phyloP scores from a whole-genome alignment of 2,888 invertebrate genomes.

The Sinelater perroti region DNA sequence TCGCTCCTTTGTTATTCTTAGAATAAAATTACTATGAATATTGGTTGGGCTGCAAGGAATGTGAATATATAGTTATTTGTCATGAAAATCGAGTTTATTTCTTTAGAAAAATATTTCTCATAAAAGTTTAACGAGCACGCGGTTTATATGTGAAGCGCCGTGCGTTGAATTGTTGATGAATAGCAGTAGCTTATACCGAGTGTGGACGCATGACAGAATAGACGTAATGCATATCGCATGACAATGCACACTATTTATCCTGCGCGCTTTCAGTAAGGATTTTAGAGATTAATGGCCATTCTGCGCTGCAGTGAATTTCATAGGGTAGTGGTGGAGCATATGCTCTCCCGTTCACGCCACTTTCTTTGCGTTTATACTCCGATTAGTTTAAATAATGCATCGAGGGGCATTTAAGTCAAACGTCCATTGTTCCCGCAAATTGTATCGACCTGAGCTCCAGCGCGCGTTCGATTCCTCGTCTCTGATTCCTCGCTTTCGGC shows the following conservation, averaged over 20 bases:
- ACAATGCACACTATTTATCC: conserved; percentile 41
- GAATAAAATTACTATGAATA: too few relatives aligned
- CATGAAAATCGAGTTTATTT: too few relatives aligned
- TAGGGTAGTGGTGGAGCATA: neutral
- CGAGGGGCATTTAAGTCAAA: conserved; percentile 1
- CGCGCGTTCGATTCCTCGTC: conserved; percentile 9
- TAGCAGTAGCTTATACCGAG: conserved; percentile 11
- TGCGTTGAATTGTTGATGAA: conserved; percentile 24
- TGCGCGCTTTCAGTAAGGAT: conserved; percentile 34
- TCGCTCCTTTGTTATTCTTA: too few relatives aligned
- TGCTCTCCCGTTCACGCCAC: neutral
- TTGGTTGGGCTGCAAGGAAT: too few relatives aligned
- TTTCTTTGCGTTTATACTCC: neutral
- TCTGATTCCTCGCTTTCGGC: conserved; percentile 3
- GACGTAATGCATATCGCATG: conserved; percentile 36
- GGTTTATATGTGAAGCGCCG: conserved; percentile 8
- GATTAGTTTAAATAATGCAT: conserved; percentile 7
- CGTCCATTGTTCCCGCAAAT: conserved; percentile 12
- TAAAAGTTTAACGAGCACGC: conserved; percentile 13
- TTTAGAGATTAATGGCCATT: conserved; percentile 40
- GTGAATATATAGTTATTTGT: too few relatives aligned
- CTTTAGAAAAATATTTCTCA: conserved; percentile 18
- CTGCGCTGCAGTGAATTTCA: neutral
- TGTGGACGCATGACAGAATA: conserved; percentile 38
- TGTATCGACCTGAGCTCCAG: neutral